Evolutionary conservation across 2,888 invertebrate species (phyloP).

Genomic region (Entomobrya proxima): DNA sequence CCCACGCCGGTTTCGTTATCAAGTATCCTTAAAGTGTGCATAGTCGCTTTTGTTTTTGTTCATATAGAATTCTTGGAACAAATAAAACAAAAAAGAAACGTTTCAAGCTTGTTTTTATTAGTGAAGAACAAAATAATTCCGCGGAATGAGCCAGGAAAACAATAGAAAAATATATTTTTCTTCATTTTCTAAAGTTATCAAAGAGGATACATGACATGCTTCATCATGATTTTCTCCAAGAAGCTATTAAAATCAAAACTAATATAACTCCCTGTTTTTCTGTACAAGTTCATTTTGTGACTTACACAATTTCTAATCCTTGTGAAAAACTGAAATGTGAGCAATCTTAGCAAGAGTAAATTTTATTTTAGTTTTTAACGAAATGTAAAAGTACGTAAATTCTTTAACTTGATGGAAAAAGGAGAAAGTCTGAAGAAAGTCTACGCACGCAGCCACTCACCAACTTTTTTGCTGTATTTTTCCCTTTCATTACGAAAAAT

Average conservation of each 20-base stretch:
- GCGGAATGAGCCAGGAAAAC: background rate
- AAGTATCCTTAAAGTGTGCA: no score
- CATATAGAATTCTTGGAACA: background rate
- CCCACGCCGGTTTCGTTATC: no score
- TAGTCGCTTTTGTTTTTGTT: background rate
- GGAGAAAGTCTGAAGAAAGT: background rate
- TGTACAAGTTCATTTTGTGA: background rate
- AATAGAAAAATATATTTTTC: background rate
- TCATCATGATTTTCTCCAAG: background rate
- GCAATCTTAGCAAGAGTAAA: background rate
- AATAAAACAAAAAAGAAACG: background rate
- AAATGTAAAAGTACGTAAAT: background rate
- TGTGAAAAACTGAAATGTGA: no score
- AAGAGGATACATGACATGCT: background rate
- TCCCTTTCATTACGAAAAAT: constrained; percentile 1
- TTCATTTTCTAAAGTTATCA: background rate
- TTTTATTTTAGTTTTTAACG: background rate
- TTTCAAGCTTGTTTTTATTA: background rate
- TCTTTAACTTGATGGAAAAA: background rate
- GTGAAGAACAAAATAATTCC: background rate
- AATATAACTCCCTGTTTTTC: background rate
- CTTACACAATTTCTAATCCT: background rate
- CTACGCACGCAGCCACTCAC: background rate
- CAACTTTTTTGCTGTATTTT: background rate
- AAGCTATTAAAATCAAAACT: background rate